Base-by-base conservation (phyloP, 92 coral and sea anemone genomes). In the Hydrozoanthus gracilis region DNA sequence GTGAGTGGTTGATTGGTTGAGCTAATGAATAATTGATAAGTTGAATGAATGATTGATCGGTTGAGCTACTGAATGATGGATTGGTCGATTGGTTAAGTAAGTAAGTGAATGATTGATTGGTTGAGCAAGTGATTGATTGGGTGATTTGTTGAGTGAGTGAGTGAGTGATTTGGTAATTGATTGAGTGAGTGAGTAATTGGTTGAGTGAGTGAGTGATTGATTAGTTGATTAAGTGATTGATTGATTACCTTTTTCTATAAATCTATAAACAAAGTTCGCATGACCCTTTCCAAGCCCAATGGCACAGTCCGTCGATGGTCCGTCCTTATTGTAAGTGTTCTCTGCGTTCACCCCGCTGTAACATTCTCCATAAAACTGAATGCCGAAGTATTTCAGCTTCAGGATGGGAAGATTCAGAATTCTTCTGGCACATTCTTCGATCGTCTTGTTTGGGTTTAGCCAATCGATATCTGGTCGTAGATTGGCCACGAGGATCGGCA, bases 321-420 rank as follows among this genome's bases (percentile, higher is more conserved):
- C 98, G 69, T 94, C 85, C 67, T 87, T 84, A 83, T 87, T 74
- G 71, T 92, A 94, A 13, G 90, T 89, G 4, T 44, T 73, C 46
- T 88, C 76, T 4, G 93, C 84, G 47, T 83, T 75, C 35, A 61
- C 54, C 0, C 98, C 98, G 51, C 93, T 89, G 93, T 93, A 94
- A 51, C 98, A 94, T 88, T 94, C 98, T 3, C 98, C 95, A 70
- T 92, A 94, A 83, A 86, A 94, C 88, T 94, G 98, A 35, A 94
- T 60, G 8, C 91, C 95, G 72, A 94, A 94, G 73, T 88, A 91
- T 51, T 71, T 82, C 71, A 90, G 83, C 18, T 86, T 84, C 66
- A 45, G 78, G 72, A n/a, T 18, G n/a, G 82, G 73, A 51, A 88
- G 67, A 46, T 88, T 93, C 6, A 73, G 73, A 9, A 73, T 79